Percentiles rank a stretch among this genome's conserved stretches.
Conservation (phyloP, 2,888 invertebrate genomes). For the Amphipoea lucens region DNA sequence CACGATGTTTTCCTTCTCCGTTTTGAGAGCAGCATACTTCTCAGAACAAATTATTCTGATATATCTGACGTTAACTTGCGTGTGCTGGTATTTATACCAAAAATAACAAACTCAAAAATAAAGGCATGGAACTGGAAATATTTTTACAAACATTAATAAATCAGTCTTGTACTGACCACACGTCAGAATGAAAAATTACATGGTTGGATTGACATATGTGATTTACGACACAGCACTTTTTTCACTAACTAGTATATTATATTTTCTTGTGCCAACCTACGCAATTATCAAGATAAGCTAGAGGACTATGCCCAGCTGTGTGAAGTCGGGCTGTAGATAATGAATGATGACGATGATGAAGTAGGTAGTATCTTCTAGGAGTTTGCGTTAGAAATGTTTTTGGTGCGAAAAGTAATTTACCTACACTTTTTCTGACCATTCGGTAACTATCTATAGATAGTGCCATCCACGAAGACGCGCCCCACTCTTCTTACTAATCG, state of each 20-base stretch:
- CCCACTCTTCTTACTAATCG: too few species aligned
- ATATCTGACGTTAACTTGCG: background rate
- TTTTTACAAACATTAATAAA: conserved; percentile 32
- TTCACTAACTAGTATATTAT: background rate
- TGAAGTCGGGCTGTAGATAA: background rate
- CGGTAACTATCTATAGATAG: background rate
- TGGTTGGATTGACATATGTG: conserved; percentile 9
- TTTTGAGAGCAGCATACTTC: too few species aligned
- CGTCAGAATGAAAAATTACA: conserved; percentile 27
- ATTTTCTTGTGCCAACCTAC: background rate
- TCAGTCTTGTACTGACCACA: background rate
- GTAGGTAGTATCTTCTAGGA: too few species aligned
- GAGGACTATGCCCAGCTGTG: background rate
- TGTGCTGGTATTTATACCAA: background rate
- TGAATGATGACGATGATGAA: background rate
- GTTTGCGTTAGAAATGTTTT: background rate
- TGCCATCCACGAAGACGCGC: too few species aligned
- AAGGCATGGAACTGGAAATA: background rate
- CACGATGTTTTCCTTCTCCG: too few species aligned
- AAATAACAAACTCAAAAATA: conserved; percentile 6
- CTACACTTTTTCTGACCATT: background rate
- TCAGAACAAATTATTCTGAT: too few species aligned
- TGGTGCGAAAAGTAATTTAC: background rate
- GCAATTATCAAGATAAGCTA: background rate
- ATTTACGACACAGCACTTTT: conserved; percentile 22